Conservation (phyloP, 2,113 vertebrate species). For the Regulus satrapa region DNA sequence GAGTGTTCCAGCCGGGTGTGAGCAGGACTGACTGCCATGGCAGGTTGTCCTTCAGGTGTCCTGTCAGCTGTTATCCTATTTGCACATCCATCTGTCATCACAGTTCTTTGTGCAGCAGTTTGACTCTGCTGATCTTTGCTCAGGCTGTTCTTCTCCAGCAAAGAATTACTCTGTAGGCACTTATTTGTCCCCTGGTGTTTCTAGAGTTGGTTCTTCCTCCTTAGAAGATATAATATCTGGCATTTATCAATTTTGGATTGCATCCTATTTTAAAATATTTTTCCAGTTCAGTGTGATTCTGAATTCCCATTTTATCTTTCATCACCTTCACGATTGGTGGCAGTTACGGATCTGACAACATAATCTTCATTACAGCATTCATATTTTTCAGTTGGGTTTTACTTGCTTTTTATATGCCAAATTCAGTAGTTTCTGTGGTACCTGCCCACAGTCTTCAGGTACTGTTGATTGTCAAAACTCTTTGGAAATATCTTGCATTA, state of each 20-base stretch:
- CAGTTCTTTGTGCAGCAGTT: neutral
- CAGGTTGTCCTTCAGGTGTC: neutral
- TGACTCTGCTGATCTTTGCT: neutral
- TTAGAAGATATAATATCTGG: neutral
- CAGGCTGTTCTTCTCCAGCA: neutral
- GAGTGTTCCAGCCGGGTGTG: neutral
- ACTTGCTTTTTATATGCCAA: neutral
- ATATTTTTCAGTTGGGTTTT: neutral
- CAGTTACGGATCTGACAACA: neutral
- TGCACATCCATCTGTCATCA: neutral
- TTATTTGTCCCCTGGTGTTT: neutral
- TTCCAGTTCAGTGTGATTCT: neutral
- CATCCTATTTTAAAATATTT: neutral
- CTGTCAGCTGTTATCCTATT: neutral
- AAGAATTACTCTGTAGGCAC: neutral
- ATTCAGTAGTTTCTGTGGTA: neutral
- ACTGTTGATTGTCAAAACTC: neutral
- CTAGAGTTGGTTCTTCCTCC: neutral
- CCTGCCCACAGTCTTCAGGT: neutral
- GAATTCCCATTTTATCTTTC: neutral
- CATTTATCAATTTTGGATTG: neutral
- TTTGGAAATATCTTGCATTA: neutral
- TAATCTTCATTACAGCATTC: neutral
- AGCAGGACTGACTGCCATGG: neutral
- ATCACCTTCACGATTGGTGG: rapidly evolving